Percentiles rank a stretch among this genome's conserved stretches.
Evolutionary conservation across 2,113 vertebrate species (phyloP).

Genomic region (Urocynchramus pylzowi): DNA sequence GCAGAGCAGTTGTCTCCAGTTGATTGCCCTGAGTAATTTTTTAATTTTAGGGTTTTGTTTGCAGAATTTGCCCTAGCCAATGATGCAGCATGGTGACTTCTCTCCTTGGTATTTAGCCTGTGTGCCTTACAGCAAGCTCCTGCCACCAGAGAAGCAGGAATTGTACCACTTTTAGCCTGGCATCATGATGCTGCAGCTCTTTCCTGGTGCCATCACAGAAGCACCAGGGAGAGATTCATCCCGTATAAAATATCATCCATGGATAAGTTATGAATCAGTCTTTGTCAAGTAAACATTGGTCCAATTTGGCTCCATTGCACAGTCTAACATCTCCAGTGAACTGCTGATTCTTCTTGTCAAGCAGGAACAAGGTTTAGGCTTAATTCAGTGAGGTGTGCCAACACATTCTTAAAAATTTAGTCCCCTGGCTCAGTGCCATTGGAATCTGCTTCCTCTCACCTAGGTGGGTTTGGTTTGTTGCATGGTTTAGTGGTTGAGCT

Average conservation of each 20-base stretch:
- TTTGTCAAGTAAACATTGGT: background rate
- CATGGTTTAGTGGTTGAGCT: background rate
- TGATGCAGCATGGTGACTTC: background rate
- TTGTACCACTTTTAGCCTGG: background rate
- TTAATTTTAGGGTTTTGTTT: background rate
- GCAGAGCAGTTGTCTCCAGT: background rate
- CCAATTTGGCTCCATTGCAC: background rate
- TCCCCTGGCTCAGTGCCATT: background rate
- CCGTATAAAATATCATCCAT: background rate
- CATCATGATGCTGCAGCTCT: background rate
- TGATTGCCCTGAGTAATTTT: background rate
- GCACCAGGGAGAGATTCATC: background rate
- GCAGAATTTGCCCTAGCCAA: background rate
- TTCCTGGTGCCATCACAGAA: background rate
- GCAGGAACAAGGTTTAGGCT: background rate
- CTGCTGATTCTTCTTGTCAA: background rate
- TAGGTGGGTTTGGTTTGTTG: background rate
- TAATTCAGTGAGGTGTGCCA: background rate
- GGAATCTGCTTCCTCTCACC: background rate
- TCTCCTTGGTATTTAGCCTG: background rate
- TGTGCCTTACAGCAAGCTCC: background rate
- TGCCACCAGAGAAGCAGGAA: background rate
- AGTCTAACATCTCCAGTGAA: background rate
- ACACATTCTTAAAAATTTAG: background rate
- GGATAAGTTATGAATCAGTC: background rate